Base-by-base conservation (phyloP, 2,113 vertebrate species). In the Melanerpes aurifrons region DNA sequence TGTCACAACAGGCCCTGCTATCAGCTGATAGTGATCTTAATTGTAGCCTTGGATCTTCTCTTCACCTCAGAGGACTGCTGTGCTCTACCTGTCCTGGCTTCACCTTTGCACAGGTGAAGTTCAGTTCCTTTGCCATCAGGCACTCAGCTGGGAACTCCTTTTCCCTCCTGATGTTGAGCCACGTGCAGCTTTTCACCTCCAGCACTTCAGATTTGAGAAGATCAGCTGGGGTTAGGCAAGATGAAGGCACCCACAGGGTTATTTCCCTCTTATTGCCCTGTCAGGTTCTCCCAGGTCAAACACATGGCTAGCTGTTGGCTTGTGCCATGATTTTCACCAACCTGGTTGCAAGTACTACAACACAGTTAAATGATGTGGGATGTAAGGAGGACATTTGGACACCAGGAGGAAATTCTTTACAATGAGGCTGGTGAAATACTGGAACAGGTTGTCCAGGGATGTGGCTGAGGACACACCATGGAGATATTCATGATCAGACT, bases 261-360 rank as follows among this genome's bases (percentile, higher is more conserved):
- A 20, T 50, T 67, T 79, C 45, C n/a, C 18, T 50, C 19, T 50
- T 26, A 67, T 73, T 15, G 0, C 21, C 54, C 40, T n/a, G n/a
- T 45, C 35, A 50, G 24, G 40, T 45, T 31, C 17, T 57, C 64
- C 47, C 54, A 58, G 59, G 73, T 63, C 59, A 58, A 28, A 25
- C 3, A n/a, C 2, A 3, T 11, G 58, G 61, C n/a, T 10, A 53
- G 35, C 40, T 31, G 28, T 57, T 87, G 78, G 24, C 35, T 67
- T 35, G 4, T 29, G 31, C 4, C 26, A 40, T 53, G 74, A 22
- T 59, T 90, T 76, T 58, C 48, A 54, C 61, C 48, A 29, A 6
- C 18, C 15, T 29, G 24, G 10, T 12, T 59, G 48, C 54, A 59
- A 47, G 43, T 16, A 5, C 16, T 29, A 2, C 0, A 0, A 0